Conservation (phyloP, 2,888 invertebrate genomes). For the Spodoptera picta region DNA sequence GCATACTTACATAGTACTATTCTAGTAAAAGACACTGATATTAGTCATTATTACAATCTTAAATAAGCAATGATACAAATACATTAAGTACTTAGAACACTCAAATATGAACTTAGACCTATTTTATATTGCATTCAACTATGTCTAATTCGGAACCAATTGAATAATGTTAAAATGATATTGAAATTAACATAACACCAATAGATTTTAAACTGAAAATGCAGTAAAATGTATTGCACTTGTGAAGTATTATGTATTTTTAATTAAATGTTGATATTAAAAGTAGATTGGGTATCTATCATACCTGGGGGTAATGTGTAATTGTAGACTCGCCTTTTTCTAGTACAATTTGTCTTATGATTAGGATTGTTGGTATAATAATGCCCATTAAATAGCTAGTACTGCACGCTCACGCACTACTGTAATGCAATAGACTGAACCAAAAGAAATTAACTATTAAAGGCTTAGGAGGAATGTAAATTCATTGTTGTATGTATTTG, state of each 20-base stretch:
- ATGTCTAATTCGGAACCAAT: constrained; percentile 3
- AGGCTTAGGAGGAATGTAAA: not conserved
- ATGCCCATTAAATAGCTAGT: not conserved
- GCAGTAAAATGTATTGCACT: constrained; percentile 7
- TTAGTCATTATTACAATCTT: too few species aligned
- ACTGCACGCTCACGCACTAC: constrained; percentile 12
- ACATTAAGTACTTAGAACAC: not conserved
- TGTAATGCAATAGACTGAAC: constrained; percentile 20
- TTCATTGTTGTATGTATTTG: not conserved
- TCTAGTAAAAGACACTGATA: not conserved
- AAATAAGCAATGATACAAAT: constrained; percentile 7
- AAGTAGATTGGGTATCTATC: not conserved
- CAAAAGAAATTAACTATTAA: not conserved
- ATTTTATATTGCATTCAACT: constrained; percentile 7
- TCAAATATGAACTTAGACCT: not conserved
- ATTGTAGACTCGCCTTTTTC: constrained; percentile 10
- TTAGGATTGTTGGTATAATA: constrained; percentile 17
- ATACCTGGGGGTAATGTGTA: not conserved
- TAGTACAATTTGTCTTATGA: constrained; percentile 35
- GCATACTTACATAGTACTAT: constrained; percentile 27
- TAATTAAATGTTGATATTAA: constrained; percentile 1
- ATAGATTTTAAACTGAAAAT: constrained; percentile 1
- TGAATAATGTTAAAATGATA: constrained; percentile 2
- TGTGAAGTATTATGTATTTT: constrained; percentile 3
- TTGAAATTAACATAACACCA: constrained; percentile 6